Conservation (phyloP, 2,888 invertebrate species). For the Eubasilissa splendida region DNA sequence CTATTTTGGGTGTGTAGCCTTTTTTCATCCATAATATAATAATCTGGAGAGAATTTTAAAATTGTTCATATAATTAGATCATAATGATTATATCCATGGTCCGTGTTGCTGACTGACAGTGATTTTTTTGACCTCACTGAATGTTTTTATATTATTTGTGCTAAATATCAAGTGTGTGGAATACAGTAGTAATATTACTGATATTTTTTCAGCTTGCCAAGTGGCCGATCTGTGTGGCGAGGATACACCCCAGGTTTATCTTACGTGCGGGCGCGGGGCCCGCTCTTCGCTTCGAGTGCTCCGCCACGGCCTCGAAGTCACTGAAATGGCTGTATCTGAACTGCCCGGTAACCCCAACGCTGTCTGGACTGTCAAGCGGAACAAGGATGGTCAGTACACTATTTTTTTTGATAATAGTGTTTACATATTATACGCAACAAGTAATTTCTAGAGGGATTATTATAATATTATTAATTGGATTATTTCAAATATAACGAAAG, state of each 20-base stretch:
- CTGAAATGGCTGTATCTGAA: conserved; percentile 99
- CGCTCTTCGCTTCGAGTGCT: conserved; percentile 94
- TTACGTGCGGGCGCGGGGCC: conserved; percentile 96
- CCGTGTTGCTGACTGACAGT: conserved; percentile 72
- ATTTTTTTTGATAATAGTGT: not conserved
- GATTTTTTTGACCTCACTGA: conserved; percentile 62
- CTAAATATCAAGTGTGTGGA: not conserved
- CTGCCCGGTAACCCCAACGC: conserved; percentile 99
- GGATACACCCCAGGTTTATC: conserved; percentile 98
- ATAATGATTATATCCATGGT: conserved; percentile 72
- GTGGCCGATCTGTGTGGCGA: conserved; percentile 97
- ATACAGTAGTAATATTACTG: not conserved
- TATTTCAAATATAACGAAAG: too few species aligned
- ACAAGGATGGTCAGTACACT: conserved; percentile 91
- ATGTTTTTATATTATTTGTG: conserved; percentile 12
- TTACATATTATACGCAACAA: not conserved
- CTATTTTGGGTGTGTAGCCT: conserved; percentile 80
- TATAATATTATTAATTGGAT: too few species aligned
- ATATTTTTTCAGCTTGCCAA: conserved; percentile 76
- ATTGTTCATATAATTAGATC: conserved; percentile 60
- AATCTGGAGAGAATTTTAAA: not conserved
- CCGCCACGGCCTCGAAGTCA: conserved; percentile 97
- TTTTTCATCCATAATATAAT: not conserved
- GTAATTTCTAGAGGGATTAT: not conserved
- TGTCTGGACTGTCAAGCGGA: conserved; percentile 98